phyloP scores from a whole-genome alignment of 2,113 vertebrate species.

The Edolisoma coerulescens region DNA sequence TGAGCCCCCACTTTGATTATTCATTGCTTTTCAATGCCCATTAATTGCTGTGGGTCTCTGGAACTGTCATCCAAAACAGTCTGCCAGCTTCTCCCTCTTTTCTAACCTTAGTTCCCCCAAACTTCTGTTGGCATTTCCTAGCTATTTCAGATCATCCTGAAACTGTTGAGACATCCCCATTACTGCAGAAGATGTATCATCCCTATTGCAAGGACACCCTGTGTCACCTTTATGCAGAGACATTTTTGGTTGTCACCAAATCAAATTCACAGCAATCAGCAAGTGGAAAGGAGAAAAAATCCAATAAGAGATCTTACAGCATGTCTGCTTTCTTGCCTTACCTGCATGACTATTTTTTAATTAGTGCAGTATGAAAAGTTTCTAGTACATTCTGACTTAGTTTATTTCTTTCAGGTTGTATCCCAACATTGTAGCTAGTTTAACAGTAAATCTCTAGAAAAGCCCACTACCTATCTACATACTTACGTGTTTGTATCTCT shows the following conservation, averaged over 20 bases:
- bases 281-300: background rate
- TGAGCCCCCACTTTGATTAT: background rate
- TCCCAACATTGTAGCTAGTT: background rate
- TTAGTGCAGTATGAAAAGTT: background rate
- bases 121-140: background rate
- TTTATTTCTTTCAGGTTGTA: background rate
- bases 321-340: background rate
- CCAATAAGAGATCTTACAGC: background rate
- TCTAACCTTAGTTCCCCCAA: background rate
- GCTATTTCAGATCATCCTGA: background rate
- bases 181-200: background rate
- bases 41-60: background rate
- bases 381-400: background rate
- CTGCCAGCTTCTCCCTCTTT: background rate
- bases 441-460: background rate
- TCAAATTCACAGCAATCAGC: background rate
- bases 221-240: fast-evolving
- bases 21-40: background rate
- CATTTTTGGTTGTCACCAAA: background rate
- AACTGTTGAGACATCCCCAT: background rate
- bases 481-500: background rate
- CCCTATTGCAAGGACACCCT: background rate
- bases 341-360: background rate
- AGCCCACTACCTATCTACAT: background rate
- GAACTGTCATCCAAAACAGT: background rate